These are phyloP conservation scores for Polypterus bichir DNA, from an alignment of 2,113 vertebrate genomes.

Conservation along the genomic window DNA sequence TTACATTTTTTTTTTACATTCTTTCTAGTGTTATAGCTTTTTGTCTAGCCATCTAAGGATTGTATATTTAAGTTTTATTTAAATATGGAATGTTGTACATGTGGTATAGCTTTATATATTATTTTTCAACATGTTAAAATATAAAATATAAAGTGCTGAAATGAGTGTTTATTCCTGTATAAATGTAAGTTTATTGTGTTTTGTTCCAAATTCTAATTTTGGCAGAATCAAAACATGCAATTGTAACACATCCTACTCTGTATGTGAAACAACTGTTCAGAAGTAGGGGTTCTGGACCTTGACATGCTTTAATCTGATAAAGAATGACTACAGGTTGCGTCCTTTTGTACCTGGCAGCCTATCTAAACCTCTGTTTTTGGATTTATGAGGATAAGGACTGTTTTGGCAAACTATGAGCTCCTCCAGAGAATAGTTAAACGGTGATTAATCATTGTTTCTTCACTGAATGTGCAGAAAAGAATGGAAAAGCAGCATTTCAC, in stretches of 20 bases:
- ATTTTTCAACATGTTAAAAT: too few species aligned
- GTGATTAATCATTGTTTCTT: conserved; percentile 99
- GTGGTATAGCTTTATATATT: too few species aligned
- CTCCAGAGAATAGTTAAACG: conserved; percentile 99
- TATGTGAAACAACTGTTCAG: conserved; percentile 40
- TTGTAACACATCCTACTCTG: conserved; percentile 16
- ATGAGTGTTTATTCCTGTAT: too few species aligned
- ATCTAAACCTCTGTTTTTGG: conserved; percentile 83
- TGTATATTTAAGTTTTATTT: too few species aligned
- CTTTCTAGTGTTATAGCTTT: too few species aligned
- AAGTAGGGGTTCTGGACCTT: conserved; percentile 59
- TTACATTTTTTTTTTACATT: too few species aligned
- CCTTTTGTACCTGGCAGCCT: conserved; percentile 83
- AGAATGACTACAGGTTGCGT: conserved; percentile 89
- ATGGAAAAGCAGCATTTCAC: conserved; percentile 94
- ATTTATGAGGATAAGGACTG: conserved; percentile 95
- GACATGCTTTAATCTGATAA: conserved; percentile 98
- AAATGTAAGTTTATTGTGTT: too few species aligned
- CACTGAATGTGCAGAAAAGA: conserved; percentile 87
- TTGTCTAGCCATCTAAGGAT: too few species aligned
- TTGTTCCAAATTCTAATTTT: too few species aligned
- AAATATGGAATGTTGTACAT: too few species aligned
- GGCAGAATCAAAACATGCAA: not conserved
- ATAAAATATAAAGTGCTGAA: too few species aligned
- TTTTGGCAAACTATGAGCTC: conserved; percentile 91